Conservation (phyloP, 2,888 invertebrate species). For the Coecobrya sp. region DNA sequence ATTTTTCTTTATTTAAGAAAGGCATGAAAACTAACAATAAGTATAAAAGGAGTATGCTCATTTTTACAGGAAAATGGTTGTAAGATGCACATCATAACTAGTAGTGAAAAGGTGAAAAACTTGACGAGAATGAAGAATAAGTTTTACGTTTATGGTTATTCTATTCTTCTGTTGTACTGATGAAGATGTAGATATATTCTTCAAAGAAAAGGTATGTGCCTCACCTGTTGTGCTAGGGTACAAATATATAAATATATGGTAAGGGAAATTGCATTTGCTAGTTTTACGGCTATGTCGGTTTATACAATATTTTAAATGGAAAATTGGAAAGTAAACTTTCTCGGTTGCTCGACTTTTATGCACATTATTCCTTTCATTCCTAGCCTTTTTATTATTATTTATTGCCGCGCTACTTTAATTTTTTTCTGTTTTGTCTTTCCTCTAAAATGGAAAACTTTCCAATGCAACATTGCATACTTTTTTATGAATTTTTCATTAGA, state of each 20-base stretch:
- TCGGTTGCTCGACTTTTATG: background rate
- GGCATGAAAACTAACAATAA: background rate
- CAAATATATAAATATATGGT: background rate
- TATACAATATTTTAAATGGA: slow-evolving; percentile 15
- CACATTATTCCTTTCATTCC: background rate
- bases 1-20: slow-evolving; percentile 9
- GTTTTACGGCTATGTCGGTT: background rate
- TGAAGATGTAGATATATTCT: slow-evolving; percentile 25
- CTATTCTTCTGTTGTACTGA: background rate
- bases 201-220: slow-evolving; percentile 48
- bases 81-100: slow-evolving; percentile 51
- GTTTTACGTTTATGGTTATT: background rate
- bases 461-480: background rate
- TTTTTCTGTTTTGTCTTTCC: slow-evolving; percentile 29
- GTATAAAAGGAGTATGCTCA: background rate
- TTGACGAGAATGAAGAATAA: slow-evolving; percentile 17
- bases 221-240: slow-evolving; percentile 66
- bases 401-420: slow-evolving; percentile 30
- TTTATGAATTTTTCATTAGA: slow-evolving; percentile 29
- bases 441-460: slow-evolving; percentile 8
- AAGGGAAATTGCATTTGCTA: background rate
- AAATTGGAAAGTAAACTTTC: slow-evolving; percentile 47
- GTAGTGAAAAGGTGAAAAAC: slow-evolving; percentile 51
- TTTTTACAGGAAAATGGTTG: slow-evolving; percentile 16
- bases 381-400: slow-evolving; percentile 54